phyloP scores from a whole-genome alignment of 2,113 vertebrate species.

The Dascyllus trimaculatus region DNA sequence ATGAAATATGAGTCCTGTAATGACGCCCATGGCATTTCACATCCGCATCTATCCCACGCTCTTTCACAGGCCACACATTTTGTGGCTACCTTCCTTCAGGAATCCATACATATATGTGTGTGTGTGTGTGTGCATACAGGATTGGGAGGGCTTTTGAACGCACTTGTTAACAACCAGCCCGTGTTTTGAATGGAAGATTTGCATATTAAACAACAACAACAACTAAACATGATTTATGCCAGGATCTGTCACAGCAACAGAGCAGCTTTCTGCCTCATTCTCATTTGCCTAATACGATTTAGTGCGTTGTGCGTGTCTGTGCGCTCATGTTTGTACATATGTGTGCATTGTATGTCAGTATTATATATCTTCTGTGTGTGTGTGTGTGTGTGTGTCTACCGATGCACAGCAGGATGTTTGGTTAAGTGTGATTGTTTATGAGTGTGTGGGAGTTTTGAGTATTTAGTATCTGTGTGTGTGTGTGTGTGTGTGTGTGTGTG shows the following conservation, averaged over 20 bases:
- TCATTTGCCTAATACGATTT: constrained; percentile 80
- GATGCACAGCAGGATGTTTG: neutral
- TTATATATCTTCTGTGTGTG: constrained; percentile 4
- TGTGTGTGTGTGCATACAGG: neutral
- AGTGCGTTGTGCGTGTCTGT: constrained; percentile 36
- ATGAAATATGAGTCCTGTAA: constrained; percentile 68
- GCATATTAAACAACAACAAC: constrained; percentile 75
- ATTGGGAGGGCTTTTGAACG: constrained; percentile 18
- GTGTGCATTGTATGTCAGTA: constrained; percentile 24
- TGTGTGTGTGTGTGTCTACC: neutral
- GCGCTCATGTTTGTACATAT: neutral
- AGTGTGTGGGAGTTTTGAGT: constrained; percentile 27
- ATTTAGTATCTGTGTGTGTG: constrained; percentile 2
- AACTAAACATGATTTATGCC: constrained; percentile 74
- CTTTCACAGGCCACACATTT: constrained; percentile 27
- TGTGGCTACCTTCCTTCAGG: neutral
- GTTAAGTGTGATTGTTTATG: constrained; percentile 35
- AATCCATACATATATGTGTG: constrained; percentile 20
- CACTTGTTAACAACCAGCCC: constrained; percentile 68
- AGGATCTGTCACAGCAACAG: constrained; percentile 72
- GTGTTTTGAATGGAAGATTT: constrained; percentile 71
- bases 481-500: constrained; percentile 26
- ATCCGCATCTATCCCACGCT: constrained; percentile 52
- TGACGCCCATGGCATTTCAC: constrained; percentile 70
- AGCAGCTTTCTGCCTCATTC: constrained; percentile 52